Conservation (phyloP, 2,797 vertebrate species). For the Crenuchus spilurus region DNA sequence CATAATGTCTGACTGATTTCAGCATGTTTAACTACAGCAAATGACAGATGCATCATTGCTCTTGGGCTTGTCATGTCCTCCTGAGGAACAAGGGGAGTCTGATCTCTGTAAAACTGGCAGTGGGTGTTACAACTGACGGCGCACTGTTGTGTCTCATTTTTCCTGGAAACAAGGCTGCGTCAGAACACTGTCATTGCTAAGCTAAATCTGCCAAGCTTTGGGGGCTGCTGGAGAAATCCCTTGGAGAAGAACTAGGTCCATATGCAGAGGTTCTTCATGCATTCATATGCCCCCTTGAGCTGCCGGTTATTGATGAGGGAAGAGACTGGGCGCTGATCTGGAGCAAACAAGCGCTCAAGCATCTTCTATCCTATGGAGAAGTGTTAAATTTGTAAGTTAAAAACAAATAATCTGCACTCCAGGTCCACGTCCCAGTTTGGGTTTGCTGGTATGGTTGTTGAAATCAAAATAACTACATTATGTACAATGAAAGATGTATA, state of each 20-base stretch:
- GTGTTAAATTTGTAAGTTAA: background rate
- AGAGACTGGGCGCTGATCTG: background rate
- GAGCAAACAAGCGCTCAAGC: background rate
- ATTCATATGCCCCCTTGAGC: slow-evolving; percentile 15
- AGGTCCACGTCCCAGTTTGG: background rate
- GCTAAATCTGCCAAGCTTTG: slow-evolving; percentile 16
- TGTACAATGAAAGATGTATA: slow-evolving; percentile 40
- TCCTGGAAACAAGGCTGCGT: slow-evolving; percentile 8
- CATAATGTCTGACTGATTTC: slow-evolving; percentile 12
- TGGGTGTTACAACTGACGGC: slow-evolving; percentile 29
- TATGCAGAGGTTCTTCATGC: slow-evolving; percentile 5
- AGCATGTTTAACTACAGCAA: slow-evolving; percentile 9
- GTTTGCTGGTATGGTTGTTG: slow-evolving; percentile 25
- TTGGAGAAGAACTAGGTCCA: slow-evolving; percentile 8
- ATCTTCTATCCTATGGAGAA: background rate
- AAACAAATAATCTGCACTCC: background rate
- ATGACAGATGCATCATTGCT: background rate
- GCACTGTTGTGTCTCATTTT: slow-evolving; percentile 11
- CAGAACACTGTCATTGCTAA: slow-evolving; percentile 37
- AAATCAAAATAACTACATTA: slow-evolving; percentile 38
- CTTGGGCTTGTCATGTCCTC: slow-evolving; percentile 1
- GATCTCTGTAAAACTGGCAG: slow-evolving; percentile 22
- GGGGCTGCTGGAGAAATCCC: slow-evolving; percentile 31
- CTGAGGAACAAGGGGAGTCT: slow-evolving; percentile 14
- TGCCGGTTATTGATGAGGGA: slow-evolving; percentile 14